Percentiles rank a stretch among this genome's conserved stretches.
phyloP scores from a whole-genome alignment of 2,797 vertebrate species.

The Eidolon dupreanum region DNA sequence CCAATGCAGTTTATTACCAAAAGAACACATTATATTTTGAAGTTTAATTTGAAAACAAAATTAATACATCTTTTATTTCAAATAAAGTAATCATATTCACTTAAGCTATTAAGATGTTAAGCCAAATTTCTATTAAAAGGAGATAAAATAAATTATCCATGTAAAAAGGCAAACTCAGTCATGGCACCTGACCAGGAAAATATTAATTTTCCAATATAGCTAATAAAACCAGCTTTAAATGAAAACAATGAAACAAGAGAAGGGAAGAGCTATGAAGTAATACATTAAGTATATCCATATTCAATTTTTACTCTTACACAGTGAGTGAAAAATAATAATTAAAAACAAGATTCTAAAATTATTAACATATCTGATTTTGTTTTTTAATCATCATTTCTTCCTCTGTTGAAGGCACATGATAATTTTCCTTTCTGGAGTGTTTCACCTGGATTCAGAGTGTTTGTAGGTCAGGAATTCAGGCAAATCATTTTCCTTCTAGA shows the following conservation, averaged over 20 bases:
- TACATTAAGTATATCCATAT: neutral
- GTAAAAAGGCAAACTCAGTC: neutral
- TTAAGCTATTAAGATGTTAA: constrained; percentile 8
- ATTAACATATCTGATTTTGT: neutral
- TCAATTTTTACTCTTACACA: neutral
- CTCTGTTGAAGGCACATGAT: neutral
- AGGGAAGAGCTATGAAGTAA: neutral
- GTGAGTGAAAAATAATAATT: neutral
- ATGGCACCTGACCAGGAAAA: constrained; percentile 23
- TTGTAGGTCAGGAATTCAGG: neutral
- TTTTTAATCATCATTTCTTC: neutral
- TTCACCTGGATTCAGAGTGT: neutral
- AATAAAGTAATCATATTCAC: neutral
- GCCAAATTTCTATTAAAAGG: constrained; percentile 28
- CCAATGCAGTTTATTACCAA: neutral
- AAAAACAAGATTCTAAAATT: constrained; percentile 17
- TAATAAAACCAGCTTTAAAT: constrained; percentile 32
- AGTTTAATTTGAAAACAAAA: constrained; percentile 53
- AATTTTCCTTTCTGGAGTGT: neutral
- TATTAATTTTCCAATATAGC: neutral
- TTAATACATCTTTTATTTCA: constrained; percentile 2
- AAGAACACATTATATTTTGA: neutral
- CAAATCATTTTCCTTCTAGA: neutral
- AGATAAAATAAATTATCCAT: neutral
- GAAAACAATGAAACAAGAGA: neutral